Evolutionary conservation across 1,140 invertebrate genomes (phyloP), one percentile per base, ranked within the genome.

Genomic region (Bombus balteatus): DNA sequence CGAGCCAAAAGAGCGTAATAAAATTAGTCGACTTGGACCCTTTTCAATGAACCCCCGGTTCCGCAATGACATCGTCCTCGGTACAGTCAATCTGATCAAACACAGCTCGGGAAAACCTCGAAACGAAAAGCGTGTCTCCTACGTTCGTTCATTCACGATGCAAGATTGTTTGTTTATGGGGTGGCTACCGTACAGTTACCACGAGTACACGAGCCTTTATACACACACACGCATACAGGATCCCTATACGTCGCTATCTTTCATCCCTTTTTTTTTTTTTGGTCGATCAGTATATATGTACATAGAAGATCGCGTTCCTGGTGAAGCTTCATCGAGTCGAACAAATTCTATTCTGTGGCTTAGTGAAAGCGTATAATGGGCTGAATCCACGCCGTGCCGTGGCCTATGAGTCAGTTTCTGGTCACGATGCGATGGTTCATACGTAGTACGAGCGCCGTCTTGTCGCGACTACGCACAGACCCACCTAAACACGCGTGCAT

Each of bases 1-100:
- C 41, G 47, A 37, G 41, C 41, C 73, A 65, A 80, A 80, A 81
- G 66, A 82, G 71, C 57, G 71, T 91, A 92, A 93, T 92, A 85
- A 91, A 93, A 93, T 93, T 90, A 89, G 28, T 25, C 28, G 74
- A 59, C 77, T 71, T 73, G 65, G 81, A 81, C 91, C 91, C 91
- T 91, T 92, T 93, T 91, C 91, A 88, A 90, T 85, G 89, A 91
- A 90, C 91, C 90, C 87, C 89, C 71, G 65, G 59, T 47, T 72
- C 75, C 57, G 72, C 66, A 70, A 28, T 62, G 25, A 3, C 34
- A 39, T 34, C 71, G 32, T 70, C 39, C 66, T 22, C 18, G 47
- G 47, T 81, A 81, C 82, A 89, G 91, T 91, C 90, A 90, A 92
- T 91, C 89, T 90, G 92, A 92, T 92, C 92, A 93, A 93, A 92